Base-by-base conservation (phyloP, 2,888 invertebrate genomes). In the Xanthia icteritia region DNA sequence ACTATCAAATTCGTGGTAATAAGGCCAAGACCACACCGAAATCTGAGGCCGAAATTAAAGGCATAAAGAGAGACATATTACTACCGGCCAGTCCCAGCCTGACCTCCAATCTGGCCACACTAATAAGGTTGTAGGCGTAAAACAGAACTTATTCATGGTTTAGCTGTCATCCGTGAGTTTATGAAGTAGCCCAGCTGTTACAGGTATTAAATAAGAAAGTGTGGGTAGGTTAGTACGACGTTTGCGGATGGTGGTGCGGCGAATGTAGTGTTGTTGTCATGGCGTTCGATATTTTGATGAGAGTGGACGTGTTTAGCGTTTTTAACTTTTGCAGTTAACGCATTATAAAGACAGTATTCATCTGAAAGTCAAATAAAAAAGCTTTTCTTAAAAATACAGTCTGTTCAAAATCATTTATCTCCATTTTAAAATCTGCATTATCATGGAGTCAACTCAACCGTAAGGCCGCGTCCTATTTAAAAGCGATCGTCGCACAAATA, bases 51-150 rank as follows among this genome's bases (percentile, higher is more conserved):
- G 65, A 89, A 88, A 88, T 88, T 79, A 88, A 88, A 88, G 56
- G 79, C 66, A 85, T 88, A 89, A 88, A 89, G 77, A 82, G 64
- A 83, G 76, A 80, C 69, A 83, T 81, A 79, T 82, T 82, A 82
- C 82, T 79, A 69, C 77, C 58, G 82, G 76, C 20, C 86, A 76
- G 73, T 61, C 58, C 73, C 70, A 61, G 58, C 69, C 67, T 68
- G 66, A 73, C 85, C 82, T 85, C 69, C 86, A 84, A 82, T 79
- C 81, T 82, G 71, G 61, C 73, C 51, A 67, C 83, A 84, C 82
- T 88, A 89, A 88, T 88, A 88, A 88, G 88, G 76, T 73, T 75
- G 73, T 73, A 84, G 77, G 66, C 84, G 60, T 83, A 85, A 83
- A 88, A 86, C 80, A 64, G 70, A 82, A 86, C 83, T 79, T 76